These are phyloP conservation scores for Siphamia tubifer DNA, from an alignment of 2,113 vertebrate genomes.

Conservation along the genomic window DNA sequence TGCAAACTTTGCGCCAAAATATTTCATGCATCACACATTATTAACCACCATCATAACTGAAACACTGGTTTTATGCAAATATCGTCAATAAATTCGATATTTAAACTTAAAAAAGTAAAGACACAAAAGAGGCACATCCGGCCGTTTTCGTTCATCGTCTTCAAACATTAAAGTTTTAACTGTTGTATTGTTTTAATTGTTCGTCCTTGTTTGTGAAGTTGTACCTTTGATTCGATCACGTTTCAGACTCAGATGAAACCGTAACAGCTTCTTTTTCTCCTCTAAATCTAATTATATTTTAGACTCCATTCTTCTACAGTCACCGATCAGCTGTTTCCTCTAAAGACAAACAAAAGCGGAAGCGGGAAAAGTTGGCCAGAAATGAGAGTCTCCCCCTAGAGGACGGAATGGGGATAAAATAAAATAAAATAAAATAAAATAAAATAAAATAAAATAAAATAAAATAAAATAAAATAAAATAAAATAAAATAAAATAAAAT, in stretches of 20 bases:
- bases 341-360: neutral
- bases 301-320: no score
- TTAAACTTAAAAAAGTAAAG: neutral
- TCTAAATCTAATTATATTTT: no score
- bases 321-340: neutral
- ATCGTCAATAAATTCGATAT: no score
- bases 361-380: neutral
- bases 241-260: neutral
- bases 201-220: neutral
- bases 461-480: no score
- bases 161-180: no score
- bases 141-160: neutral
- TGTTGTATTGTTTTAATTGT: neutral
- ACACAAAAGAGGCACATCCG: neutral
- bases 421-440: no score
- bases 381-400: neutral
- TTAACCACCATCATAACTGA: accelerated
- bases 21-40: accelerated
- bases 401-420: neutral
- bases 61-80: neutral
- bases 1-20: neutral
- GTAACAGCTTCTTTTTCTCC: neutral
- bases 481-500: no score
- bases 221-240: neutral
- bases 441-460: no score